These are phyloP conservation scores for Tapirus terrestris DNA, from an alignment of 2,113 vertebrate species.

Conservation along the genomic window DNA sequence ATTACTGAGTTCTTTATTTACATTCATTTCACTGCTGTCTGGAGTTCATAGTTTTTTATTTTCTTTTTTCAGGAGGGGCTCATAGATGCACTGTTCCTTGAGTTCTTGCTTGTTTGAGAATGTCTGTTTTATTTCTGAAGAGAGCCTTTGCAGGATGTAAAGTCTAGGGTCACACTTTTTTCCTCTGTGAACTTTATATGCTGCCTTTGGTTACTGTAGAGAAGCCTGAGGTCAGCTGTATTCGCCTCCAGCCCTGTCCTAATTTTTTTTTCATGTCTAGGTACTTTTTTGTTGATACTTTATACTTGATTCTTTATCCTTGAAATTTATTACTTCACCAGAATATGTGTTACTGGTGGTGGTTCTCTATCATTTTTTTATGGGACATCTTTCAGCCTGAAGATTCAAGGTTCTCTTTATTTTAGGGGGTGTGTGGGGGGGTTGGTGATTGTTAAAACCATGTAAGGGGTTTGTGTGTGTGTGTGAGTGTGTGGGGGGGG, in stretches of 20 bases:
- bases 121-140: neutral
- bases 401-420: neutral
- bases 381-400: neutral
- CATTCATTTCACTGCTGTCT: neutral
- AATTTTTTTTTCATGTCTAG: neutral
- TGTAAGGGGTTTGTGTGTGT: neutral
- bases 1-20: neutral
- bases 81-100: neutral
- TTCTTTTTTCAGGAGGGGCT: neutral
- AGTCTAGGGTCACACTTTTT: neutral
- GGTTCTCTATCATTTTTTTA: neutral
- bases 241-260: neutral
- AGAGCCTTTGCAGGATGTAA: neutral
- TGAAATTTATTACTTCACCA: constrained; percentile 9
- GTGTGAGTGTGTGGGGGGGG: neutral
- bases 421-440: neutral
- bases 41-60: neutral
- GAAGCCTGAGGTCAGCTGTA: neutral
- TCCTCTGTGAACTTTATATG: neutral
- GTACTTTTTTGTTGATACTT: neutral
- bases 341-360: neutral
- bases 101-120: neutral
- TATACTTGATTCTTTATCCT: neutral
- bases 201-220: neutral
- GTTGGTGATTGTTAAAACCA: neutral